phyloP scores from a whole-genome alignment of 1,140 invertebrate species.

The Wasmannia auropunctata region DNA sequence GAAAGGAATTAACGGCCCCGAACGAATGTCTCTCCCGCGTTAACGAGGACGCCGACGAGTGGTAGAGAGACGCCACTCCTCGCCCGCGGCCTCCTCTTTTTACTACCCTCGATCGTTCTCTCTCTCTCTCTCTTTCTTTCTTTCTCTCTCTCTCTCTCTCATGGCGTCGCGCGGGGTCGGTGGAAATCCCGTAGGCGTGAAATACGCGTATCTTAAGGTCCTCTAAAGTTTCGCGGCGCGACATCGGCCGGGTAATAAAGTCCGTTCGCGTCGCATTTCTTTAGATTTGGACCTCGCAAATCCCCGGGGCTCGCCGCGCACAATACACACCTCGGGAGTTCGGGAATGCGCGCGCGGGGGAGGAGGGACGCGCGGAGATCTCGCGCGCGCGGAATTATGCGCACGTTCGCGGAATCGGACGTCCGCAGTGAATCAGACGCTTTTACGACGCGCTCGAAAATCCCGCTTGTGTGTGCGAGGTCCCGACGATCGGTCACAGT shows the following conservation, averaged over 20 bases:
- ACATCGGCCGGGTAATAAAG: conserved; percentile 42
- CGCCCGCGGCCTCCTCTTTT: not conserved
- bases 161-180: not conserved
- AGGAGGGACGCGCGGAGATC: conserved; percentile 1
- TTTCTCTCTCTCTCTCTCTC: too few species aligned
- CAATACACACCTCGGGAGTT: not conserved
- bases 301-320: conserved; percentile 7
- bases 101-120: not conserved
- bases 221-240: conserved; percentile 11
- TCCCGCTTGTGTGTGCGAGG: conserved; percentile 21
- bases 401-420: conserved; percentile 40
- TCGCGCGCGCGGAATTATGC: conserved; percentile 42
- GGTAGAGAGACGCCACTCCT: too few species aligned
- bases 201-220: conserved; percentile 54
- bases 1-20: not conserved
- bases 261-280: conserved; percentile 51
- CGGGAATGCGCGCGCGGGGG: not conserved
- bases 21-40: conserved; percentile 5
- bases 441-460: conserved; percentile 49
- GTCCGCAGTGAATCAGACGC: conserved; percentile 34
- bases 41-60: not conserved
- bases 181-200: conserved; percentile 50
- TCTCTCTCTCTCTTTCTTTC: not conserved
- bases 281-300: conserved; percentile 56
- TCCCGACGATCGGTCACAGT: conserved; percentile 34